Evolutionary conservation across 2,113 vertebrate genomes (phyloP).

Genomic region (Tachysurus fulvidraco): DNA sequence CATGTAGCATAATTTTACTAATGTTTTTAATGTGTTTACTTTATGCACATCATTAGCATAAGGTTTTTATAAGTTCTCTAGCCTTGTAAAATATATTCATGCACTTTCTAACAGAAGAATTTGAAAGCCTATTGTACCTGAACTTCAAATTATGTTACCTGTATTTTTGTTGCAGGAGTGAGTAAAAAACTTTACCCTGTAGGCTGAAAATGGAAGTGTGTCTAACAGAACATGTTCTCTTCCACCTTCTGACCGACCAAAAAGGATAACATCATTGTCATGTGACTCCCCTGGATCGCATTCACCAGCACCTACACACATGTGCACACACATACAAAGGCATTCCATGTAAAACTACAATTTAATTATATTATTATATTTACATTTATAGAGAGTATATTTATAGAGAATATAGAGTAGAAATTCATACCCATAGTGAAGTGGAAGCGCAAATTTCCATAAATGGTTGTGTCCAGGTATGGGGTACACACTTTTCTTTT

Average conservation of each 20-base stretch:
- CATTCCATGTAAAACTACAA: neutral
- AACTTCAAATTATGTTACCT: neutral
- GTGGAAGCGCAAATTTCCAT: slow-evolving; percentile 93
- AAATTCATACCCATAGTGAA: slow-evolving; percentile 87
- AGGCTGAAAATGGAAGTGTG: slow-evolving; percentile 85
- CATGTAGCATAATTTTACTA: neutral
- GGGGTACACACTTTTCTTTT: slow-evolving; percentile 91
- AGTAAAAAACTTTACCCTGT: slow-evolving; percentile 77
- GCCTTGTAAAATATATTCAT: neutral
- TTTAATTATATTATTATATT: neutral
- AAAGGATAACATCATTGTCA: slow-evolving; percentile 85
- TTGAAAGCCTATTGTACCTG: neutral
- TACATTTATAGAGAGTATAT: neutral
- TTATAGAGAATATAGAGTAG: neutral
- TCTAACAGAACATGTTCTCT: slow-evolving; percentile 84
- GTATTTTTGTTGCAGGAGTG: neutral
- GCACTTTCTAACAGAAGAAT: neutral
- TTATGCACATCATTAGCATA: neutral
- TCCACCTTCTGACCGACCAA: slow-evolving; percentile 83
- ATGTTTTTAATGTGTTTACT: no score
- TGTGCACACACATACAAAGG: slow-evolving; percentile 5
- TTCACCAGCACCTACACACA: slow-evolving; percentile 78
- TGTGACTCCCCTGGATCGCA: slow-evolving; percentile 92
- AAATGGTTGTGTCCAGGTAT: slow-evolving; percentile 88
- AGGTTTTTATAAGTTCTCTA: neutral